Evolutionary conservation across 2,888 invertebrate genomes (phyloP).

Genomic region (Bugula neritina): DNA sequence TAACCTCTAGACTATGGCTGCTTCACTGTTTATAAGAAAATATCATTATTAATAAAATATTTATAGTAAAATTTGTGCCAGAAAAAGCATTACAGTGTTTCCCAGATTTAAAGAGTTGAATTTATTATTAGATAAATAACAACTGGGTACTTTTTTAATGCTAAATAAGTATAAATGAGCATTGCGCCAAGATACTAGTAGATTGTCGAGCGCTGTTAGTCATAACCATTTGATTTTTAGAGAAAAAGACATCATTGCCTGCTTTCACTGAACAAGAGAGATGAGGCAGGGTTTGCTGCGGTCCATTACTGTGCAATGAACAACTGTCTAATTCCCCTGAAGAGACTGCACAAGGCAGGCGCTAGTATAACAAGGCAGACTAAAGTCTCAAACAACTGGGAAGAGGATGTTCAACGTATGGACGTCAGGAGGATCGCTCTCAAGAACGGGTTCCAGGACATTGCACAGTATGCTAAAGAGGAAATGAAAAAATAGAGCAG

Average conservation of each 20-base stretch:
- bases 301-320: constrained; percentile 10
- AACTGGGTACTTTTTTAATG: too few relatives aligned
- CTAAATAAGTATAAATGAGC: too few relatives aligned
- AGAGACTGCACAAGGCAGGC: neutral
- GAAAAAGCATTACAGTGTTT: too few relatives aligned
- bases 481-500: neutral
- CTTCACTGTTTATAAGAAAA: too few relatives aligned
- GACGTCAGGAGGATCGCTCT: neutral
- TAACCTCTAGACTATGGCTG: too few relatives aligned
- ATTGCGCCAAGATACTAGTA: too few relatives aligned
- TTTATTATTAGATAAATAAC: too few relatives aligned
- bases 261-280: neutral
- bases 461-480: neutral
- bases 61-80: too few relatives aligned
- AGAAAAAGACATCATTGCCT: neutral
- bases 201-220: too few relatives aligned
- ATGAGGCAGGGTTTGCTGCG: neutral
- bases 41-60: too few relatives aligned
- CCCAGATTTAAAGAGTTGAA: too few relatives aligned
- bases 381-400: neutral
- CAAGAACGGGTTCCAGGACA: neutral
- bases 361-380: neutral
- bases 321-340: neutral
- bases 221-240: too few relatives aligned
- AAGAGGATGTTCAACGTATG: neutral